phyloP scores from a whole-genome alignment of 1,140 invertebrate genomes.

The Cydia splendana region DNA sequence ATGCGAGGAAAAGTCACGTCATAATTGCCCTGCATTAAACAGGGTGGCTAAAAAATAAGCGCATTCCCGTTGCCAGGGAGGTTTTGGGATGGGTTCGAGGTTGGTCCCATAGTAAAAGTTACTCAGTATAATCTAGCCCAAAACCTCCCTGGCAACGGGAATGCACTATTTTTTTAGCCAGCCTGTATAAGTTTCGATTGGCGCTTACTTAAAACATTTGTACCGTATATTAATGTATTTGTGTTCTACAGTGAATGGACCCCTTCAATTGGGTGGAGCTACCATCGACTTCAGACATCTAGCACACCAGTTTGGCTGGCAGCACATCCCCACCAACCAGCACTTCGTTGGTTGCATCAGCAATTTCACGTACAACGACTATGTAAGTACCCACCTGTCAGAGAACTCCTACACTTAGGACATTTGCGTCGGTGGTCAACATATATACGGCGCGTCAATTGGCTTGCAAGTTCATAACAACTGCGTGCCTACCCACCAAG shows the following conservation, averaged over 20 bases:
- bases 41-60: too few relatives aligned
- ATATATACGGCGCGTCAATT: too few relatives aligned
- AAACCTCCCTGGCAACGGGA: too few relatives aligned
- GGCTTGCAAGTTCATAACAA: neutral
- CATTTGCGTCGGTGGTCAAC: neutral
- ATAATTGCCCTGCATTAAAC: neutral
- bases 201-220: neutral
- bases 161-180: too few relatives aligned
- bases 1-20: too few relatives aligned
- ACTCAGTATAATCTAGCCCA: too few relatives aligned
- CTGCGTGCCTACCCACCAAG: too few relatives aligned
- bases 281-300: slow-evolving; percentile 83
- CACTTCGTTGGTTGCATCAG: slow-evolving; percentile 92
- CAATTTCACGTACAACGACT: slow-evolving; percentile 90
- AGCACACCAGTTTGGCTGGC: slow-evolving; percentile 82
- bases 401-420: neutral
- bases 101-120: too few relatives aligned
- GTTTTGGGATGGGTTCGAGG: too few relatives aligned
- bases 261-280: slow-evolving; percentile 92
- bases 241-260: slow-evolving; percentile 85
- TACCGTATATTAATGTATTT: slow-evolving; percentile 28
- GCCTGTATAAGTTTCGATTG: neutral
- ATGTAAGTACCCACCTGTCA: slow-evolving; percentile 72
- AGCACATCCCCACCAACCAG: slow-evolving; percentile 82
- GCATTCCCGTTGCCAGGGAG: too few relatives aligned